phyloP scores from a whole-genome alignment of 1,140 invertebrate genomes.

The Hetaerina americana region DNA sequence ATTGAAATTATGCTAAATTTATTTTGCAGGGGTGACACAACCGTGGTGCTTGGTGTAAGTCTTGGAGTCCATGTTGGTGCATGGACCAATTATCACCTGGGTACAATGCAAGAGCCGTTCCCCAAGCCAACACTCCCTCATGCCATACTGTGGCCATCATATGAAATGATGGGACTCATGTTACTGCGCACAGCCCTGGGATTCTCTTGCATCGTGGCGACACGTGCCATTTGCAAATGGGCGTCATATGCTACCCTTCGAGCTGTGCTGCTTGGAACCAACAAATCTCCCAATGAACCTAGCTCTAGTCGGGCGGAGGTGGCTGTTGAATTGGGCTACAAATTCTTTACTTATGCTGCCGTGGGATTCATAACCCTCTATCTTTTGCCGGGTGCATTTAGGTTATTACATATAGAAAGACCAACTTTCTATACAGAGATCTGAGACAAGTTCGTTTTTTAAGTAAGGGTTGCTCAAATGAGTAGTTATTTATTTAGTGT shows the following conservation, averaged over 20 bases:
- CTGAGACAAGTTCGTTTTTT: constrained; percentile 22
- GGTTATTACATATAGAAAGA: constrained; percentile 57
- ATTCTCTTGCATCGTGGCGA: constrained; percentile 52
- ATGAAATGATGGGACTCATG: constrained; percentile 45
- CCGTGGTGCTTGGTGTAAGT: constrained; percentile 65
- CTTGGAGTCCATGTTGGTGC: constrained; percentile 66
- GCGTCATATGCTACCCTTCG: constrained; percentile 53
- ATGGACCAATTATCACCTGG: constrained; percentile 70
- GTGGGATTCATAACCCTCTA: constrained; percentile 64
- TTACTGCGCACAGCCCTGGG: constrained; percentile 59
- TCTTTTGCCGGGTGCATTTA: constrained; percentile 64
- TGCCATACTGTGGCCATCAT: constrained; percentile 61
- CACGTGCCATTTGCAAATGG: constrained; percentile 51
- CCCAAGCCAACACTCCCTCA: constrained; percentile 47
- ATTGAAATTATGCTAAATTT: constrained; percentile 11
- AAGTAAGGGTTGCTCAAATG: too few species aligned
- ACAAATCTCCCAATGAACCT: background rate
- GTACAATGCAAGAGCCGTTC: constrained; percentile 39
- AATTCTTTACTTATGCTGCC: constrained; percentile 61
- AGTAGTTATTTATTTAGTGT: too few species aligned
- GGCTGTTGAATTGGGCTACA: constrained; percentile 60
- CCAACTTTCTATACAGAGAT: constrained; percentile 76
- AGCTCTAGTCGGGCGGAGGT: background rate
- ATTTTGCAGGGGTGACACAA: constrained; percentile 65
- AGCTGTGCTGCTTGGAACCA: constrained; percentile 34